These are phyloP conservation scores for Apamea crenata DNA, from an alignment of 2,888 invertebrate species.

Conservation along the genomic window DNA sequence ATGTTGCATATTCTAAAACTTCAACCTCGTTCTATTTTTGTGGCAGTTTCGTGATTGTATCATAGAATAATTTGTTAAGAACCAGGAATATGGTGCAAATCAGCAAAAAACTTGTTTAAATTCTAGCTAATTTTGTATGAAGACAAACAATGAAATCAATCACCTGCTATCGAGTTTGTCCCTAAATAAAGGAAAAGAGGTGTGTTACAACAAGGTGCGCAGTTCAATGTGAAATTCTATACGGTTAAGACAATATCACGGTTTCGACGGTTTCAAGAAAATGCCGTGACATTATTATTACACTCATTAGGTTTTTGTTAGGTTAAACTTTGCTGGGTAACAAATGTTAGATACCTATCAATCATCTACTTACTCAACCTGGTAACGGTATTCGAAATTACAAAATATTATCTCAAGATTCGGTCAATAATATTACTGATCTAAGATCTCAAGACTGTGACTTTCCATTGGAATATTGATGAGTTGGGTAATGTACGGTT, in stretches of 20 bases:
- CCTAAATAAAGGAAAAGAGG: constrained; percentile 37
- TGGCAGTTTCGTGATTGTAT: constrained; percentile 76
- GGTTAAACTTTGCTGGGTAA: neutral
- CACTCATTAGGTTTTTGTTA: constrained; percentile 3
- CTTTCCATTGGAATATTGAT: too few species aligned
- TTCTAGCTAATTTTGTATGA: neutral
- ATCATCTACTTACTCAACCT: neutral
- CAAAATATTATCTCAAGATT: neutral
- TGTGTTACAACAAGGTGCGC: constrained; percentile 41
- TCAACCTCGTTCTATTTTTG: constrained; percentile 82
- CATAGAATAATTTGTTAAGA: constrained; percentile 63
- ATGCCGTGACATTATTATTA: constrained; percentile 11
- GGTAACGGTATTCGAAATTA: neutral
- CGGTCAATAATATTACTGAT: too few species aligned
- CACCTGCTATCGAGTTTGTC: constrained; percentile 31
- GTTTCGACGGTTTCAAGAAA: constrained; percentile 30
- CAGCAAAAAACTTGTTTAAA: constrained; percentile 16
- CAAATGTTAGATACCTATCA: neutral
- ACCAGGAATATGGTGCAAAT: constrained; percentile 35
- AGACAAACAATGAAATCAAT: constrained; percentile 11
- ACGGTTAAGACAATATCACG: constrained; percentile 5
- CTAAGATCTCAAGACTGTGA: too few species aligned
- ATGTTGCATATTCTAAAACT: constrained; percentile 71
- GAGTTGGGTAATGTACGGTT: neutral
- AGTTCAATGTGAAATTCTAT: constrained; percentile 47